phyloP scores from a whole-genome alignment of 2,113 vertebrate genomes.

The Myotis brandtii region DNA sequence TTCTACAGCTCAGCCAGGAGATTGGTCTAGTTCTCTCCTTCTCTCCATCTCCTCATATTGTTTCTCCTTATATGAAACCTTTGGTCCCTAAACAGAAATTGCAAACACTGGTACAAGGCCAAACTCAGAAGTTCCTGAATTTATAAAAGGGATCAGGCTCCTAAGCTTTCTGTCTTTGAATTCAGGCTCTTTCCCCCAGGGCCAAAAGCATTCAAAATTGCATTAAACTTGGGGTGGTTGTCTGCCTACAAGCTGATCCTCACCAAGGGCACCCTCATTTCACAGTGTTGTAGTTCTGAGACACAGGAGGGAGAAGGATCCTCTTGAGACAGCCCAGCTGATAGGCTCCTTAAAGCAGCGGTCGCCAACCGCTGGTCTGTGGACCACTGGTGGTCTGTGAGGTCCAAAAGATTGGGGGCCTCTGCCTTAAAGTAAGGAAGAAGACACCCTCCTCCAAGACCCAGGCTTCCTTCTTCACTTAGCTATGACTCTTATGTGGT shows the following conservation, averaged over 20 bases:
- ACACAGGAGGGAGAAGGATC: background rate
- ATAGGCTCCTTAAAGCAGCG: background rate
- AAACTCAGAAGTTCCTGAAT: constrained; percentile 51
- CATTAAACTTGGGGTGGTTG: background rate
- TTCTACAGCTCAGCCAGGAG: background rate
- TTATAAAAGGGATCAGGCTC: background rate
- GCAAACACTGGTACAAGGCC: background rate
- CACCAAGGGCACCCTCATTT: background rate
- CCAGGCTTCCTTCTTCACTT: constrained; percentile 17
- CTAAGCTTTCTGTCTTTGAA: constrained; percentile 31
- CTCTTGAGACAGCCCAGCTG: background rate
- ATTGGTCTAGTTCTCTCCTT: background rate
- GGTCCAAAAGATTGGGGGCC: too few relatives aligned
- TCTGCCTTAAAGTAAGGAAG: background rate
- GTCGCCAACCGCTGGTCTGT: too few relatives aligned
- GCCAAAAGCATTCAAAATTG: background rate
- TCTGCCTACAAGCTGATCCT: background rate
- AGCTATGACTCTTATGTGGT: background rate
- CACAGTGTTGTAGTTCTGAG: background rate
- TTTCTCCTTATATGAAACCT: constrained; percentile 3
- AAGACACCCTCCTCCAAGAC: background rate
- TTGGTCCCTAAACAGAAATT: constrained; percentile 41
- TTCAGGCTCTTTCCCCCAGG: background rate
- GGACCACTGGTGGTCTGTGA: too few relatives aligned
- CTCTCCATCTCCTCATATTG: background rate